These are phyloP conservation scores for Lophotriccus pileatus DNA, from an alignment of 2,797 vertebrate genomes.

Conservation along the genomic window DNA sequence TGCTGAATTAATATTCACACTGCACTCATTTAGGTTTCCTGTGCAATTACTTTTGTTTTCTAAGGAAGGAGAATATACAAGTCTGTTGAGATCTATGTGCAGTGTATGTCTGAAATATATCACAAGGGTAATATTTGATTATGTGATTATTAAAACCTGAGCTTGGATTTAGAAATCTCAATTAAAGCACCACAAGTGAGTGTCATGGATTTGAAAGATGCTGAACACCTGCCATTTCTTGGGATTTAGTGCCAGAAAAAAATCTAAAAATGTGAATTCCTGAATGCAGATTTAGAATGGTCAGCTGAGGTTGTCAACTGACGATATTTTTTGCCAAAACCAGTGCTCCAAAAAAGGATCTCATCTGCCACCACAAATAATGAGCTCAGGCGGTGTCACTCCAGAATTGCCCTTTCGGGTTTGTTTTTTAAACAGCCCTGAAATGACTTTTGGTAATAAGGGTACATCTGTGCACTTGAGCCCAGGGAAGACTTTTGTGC, in stretches of 20 bases:
- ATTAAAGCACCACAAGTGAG: not conserved
- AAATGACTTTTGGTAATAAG: not conserved
- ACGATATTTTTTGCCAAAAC: not conserved
- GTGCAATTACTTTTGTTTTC: conserved; percentile 5
- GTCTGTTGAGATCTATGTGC: not conserved
- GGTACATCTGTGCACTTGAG: not conserved
- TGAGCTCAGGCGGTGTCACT: not conserved
- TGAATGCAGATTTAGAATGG: not conserved
- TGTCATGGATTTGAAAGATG: not conserved
- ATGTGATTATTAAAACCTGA: not conserved
- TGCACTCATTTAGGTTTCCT: not conserved
- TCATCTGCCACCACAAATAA: not conserved
- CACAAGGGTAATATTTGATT: not conserved
- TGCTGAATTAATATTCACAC: not conserved
- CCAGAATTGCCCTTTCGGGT: not conserved
- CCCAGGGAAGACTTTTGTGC: not conserved
- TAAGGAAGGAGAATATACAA: not conserved
- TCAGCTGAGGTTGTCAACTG: not conserved
- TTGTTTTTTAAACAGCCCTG: conserved; percentile 8
- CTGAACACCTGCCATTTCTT: not conserved
- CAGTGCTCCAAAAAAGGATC: not conserved
- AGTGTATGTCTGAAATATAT: not conserved
- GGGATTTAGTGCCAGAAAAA: not conserved
- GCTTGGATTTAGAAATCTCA: not conserved
- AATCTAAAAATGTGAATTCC: not conserved